Percentiles rank a stretch among this genome's conserved stretches.
phyloP scores from a whole-genome alignment of 2,888 invertebrate species.

The Heteropelma amictum region DNA sequence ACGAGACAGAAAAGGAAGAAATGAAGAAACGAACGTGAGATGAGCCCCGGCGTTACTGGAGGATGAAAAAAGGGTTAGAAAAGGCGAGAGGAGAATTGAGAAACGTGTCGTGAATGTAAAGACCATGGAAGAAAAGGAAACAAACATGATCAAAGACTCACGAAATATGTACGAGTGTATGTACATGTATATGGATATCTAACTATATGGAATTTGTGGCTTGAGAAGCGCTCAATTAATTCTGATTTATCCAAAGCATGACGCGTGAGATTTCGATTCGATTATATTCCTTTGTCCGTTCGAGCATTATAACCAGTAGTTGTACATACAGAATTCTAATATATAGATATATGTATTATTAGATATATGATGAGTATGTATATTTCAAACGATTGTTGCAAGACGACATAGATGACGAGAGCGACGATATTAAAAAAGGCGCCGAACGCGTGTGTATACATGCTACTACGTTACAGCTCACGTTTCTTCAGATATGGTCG shows the following conservation, averaged over 20 bases:
- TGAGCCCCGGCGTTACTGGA: conserved; percentile 32
- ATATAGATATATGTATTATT: background rate
- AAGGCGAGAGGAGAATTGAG: conserved; percentile 12
- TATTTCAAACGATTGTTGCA: conserved; percentile 15
- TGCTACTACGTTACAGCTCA: too few relatives aligned
- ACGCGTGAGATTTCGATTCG: conserved; percentile 67
- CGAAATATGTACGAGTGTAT: conserved; percentile 50
- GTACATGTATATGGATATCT: background rate
- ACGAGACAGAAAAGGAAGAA: conserved; percentile 25
- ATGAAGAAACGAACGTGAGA: conserved; percentile 6
- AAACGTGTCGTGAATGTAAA: conserved; percentile 33
- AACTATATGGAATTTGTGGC: conserved; percentile 37
- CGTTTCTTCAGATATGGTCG: too few relatives aligned
- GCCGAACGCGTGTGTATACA: too few relatives aligned
- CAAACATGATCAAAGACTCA: conserved; percentile 49
- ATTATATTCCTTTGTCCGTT: conserved; percentile 61
- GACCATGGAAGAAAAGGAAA: conserved; percentile 16
- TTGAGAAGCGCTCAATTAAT: conserved; percentile 76
- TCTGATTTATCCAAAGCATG: conserved; percentile 76
- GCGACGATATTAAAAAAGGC: background rate
- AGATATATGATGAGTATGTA: background rate
- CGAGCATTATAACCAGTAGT: conserved; percentile 45
- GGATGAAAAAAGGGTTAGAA: conserved; percentile 24
- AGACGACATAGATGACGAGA: conserved; percentile 24
- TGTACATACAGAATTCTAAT: background rate